phyloP scores from a whole-genome alignment of 2,113 vertebrate species.

The Propithecus coquereli region DNA sequence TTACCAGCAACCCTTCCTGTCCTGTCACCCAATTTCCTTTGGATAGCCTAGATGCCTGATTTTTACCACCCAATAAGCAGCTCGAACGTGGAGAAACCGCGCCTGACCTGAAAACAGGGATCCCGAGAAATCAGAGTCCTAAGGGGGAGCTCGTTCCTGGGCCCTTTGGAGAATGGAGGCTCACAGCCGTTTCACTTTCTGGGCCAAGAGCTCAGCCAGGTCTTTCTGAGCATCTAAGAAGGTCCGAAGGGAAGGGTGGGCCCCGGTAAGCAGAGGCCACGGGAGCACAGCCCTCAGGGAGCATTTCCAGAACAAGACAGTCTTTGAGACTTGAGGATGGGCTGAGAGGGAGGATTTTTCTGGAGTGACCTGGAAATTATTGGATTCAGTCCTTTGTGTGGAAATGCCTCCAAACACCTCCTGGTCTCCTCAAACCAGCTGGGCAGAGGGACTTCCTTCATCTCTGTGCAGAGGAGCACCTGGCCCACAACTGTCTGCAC shows the following conservation, averaged over 20 bases:
- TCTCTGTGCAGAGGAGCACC: not conserved
- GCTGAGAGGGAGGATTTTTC: not conserved
- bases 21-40: not conserved
- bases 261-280: rapidly evolving
- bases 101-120: not conserved
- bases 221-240: not conserved
- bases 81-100: not conserved
- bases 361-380: not conserved
- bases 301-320: not conserved
- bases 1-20: not conserved
- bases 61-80: not conserved
- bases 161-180: not conserved
- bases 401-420: not conserved
- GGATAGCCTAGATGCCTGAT: not conserved
- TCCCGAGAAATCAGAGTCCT: not conserved
- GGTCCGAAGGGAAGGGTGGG: not conserved
- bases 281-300: no score
- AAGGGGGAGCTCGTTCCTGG: not conserved
- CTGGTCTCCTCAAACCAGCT: not conserved
- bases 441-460: not conserved
- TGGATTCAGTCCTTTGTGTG: not conserved
- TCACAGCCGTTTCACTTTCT: not conserved
- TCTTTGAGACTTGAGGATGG: not conserved
- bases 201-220: not conserved
- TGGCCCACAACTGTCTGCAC: not conserved